Conservation (phyloP, 2,113 vertebrate genomes). For the Pygoscelis antarcticus region DNA sequence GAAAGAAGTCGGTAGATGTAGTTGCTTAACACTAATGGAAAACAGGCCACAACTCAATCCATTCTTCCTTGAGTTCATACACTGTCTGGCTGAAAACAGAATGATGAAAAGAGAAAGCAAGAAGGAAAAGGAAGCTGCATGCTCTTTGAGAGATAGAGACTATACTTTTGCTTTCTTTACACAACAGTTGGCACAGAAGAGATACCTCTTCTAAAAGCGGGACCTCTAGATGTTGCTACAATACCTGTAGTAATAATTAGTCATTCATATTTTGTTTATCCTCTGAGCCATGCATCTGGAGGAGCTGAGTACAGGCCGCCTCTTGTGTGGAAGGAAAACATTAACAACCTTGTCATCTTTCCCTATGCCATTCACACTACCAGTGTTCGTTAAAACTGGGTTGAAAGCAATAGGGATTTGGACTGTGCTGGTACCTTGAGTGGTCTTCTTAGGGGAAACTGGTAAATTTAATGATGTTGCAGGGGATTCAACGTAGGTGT, state of each 20-base stretch:
- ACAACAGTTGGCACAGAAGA: background rate
- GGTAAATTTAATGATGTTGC: background rate
- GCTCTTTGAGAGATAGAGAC: background rate
- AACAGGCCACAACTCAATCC: background rate
- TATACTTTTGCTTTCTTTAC: background rate
- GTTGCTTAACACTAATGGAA: background rate
- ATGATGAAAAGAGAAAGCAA: background rate
- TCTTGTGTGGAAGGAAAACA: background rate
- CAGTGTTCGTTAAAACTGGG: rapidly evolving
- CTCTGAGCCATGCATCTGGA: background rate
- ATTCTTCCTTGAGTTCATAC: background rate
- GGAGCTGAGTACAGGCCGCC: background rate
- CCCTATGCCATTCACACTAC: background rate
- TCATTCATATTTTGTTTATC: background rate
- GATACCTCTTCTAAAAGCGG: background rate
- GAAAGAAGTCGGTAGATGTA: background rate
- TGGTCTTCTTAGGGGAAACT: background rate
- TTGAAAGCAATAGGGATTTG: background rate
- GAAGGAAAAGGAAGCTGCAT: background rate
- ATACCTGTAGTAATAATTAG: background rate
- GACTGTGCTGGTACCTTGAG: background rate
- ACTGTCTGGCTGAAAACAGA: background rate
- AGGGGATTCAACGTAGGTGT: background rate
- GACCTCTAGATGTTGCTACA: background rate
- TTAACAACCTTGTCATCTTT: background rate